Conservation (phyloP, 2,797 vertebrate genomes). For the Myripristis murdjan region DNA sequence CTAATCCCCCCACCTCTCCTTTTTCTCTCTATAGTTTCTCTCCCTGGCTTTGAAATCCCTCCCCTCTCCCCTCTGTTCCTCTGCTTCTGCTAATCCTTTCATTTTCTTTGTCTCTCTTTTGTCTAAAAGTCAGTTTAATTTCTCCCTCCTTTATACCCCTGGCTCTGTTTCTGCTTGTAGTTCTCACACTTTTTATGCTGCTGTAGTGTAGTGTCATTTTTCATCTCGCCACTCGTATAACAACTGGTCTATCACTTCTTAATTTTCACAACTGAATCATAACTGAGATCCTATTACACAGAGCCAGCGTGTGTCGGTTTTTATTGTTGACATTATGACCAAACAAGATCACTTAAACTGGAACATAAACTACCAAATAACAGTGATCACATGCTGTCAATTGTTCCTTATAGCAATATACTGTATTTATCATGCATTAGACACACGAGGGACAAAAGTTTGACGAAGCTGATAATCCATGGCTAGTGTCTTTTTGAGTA, state of each 20-base stretch:
- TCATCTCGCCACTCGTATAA: conserved; percentile 28
- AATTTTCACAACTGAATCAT: background rate
- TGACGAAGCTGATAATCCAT: no score
- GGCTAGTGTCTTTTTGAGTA: no score
- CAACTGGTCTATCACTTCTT: conserved; percentile 11
- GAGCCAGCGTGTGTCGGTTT: conserved; percentile 1
- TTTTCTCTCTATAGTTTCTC: conserved; percentile 60
- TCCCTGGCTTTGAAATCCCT: conserved; percentile 74
- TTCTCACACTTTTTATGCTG: conserved; percentile 39
- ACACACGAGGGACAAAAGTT: no score
- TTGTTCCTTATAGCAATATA: no score
- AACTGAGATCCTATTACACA: background rate
- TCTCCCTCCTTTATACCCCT: conserved; percentile 38
- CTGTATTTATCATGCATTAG: no score
- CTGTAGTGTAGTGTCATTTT: conserved; percentile 26
- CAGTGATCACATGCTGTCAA: no score
- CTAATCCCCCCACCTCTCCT: conserved; percentile 68
- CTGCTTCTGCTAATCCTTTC: conserved; percentile 73
- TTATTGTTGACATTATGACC: background rate
- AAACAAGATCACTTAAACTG: no score
- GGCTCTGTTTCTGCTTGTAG: conserved; percentile 34
- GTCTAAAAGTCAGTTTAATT: conserved; percentile 70
- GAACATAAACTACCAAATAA: no score
- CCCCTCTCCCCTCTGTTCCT: conserved; percentile 61
- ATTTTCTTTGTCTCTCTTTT: conserved; percentile 74